Evolutionary conservation across 2,797 vertebrate genomes (phyloP), one percentile per base, ranked within the genome.

Genomic region (Trachurus trachurus): DNA sequence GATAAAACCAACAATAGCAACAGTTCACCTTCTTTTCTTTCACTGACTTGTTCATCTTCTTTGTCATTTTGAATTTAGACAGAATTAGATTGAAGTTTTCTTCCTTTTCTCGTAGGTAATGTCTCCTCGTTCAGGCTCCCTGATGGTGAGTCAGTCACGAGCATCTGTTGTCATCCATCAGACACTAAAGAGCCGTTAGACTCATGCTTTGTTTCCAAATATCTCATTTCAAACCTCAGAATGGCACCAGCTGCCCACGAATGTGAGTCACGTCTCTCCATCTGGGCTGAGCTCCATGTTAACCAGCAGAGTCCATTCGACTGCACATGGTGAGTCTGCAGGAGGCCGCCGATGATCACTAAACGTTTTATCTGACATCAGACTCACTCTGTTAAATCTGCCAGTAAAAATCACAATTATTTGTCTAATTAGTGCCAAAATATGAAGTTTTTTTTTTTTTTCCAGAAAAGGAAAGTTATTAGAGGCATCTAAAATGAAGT

Each of bases 71-170:
- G 22, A 29, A 7, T n/a, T 9, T 50, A 3, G 13, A 6, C 13
- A 44, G 45, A 47, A 47, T 4, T 10, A 21, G 6, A 6, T 39
- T 57, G 17, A 65, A 7, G 21, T 15, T 52, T 66, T 68, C 50
- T 37, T 50, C 39, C 22, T 65, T 57, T n/a, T 69, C 2, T 1
- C 76, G 58, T 19, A 57, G 86, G 80, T 6, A 91, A 90, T 63
- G 26, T 87, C 61, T 93, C 92, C 6, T 64, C 85, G 66, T 47
- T 89, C 80, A 76, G 84, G 13, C 65, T 90, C 1, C 87, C 92
- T 9, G 52, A 80, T 4, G 91, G 93, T 95, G 76, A 93, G 93
- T 80, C 66, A 59, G 22, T 61, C 57, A 2, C 15, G 52, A 70
- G 22, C 66, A 37, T 67, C 77, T 73, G 76, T 19, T 34, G 39